A percentile compares a stretch with the other conserved stretches of the same genome.
These are phyloP conservation scores for Acrocyrtus sp. DNA, from an alignment of 2,888 invertebrate genomes.

Conservation along the genomic window DNA sequence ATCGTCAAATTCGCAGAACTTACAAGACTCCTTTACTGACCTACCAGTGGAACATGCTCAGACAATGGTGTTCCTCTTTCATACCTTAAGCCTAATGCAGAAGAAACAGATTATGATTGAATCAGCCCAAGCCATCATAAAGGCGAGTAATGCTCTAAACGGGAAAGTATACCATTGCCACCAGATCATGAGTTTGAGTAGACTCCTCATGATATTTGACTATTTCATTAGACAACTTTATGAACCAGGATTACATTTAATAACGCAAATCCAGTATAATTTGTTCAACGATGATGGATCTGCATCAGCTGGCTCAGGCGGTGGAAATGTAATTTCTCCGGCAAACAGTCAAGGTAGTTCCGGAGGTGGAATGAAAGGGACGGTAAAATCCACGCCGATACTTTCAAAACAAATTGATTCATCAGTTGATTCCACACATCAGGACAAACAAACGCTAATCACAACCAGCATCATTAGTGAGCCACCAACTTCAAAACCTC, in stretches of 20 bases:
- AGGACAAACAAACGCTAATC: constrained; percentile 29
- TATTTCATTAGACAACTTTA: constrained; percentile 96
- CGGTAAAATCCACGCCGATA: constrained; percentile 16
- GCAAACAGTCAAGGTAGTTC: constrained; percentile 44
- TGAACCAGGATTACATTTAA: constrained; percentile 85
- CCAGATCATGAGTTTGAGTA: constrained; percentile 83
- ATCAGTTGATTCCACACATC: constrained; percentile 18
- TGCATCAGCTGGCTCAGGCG: constrained; percentile 7
- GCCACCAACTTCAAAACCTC: constrained; percentile 54
- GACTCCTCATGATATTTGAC: constrained; percentile 87
- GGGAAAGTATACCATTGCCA: constrained; percentile 52
- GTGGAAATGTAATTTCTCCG: constrained; percentile 11
- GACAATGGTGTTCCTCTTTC: constrained; percentile 90
- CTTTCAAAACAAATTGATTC: constrained; percentile 27
- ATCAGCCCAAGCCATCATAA: constrained; percentile 64
- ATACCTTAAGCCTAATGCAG: constrained; percentile 94
- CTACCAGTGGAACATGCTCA: constrained; percentile 86
- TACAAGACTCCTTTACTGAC: constrained; percentile 54
- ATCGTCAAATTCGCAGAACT: constrained; percentile 67
- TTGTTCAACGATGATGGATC: constrained; percentile 74
- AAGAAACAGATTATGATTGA: constrained; percentile 90
- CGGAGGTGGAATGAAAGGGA: constrained; percentile 14
- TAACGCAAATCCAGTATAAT: constrained; percentile 89
- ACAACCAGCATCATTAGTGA: constrained; percentile 51
- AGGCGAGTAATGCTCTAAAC: constrained; percentile 55